Evolutionary conservation across 23 tunicate species (phyloP).

Genomic region (Ascidia mentula): DNA sequence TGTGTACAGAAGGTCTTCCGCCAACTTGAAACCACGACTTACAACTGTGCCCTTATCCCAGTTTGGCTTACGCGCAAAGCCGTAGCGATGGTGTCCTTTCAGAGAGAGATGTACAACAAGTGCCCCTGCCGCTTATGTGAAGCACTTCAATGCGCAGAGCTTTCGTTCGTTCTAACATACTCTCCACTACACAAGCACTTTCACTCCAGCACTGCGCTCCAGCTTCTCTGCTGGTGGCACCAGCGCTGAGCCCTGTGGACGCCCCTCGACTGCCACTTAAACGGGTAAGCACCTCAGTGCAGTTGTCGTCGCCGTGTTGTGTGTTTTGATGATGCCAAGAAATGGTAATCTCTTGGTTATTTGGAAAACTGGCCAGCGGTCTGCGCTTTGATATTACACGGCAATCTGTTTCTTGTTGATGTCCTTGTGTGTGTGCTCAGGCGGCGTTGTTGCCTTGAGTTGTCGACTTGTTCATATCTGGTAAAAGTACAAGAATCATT

Average conservation of each 20-base stretch:
- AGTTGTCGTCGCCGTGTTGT: not conserved
- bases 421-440: too few species aligned
- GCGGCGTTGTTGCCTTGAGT: too few species aligned
- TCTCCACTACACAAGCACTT: not conserved
- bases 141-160: not conserved
- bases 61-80: too few species aligned
- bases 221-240: slow-evolving; percentile 1
- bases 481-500: too few species aligned
- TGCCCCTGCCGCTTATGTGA: not conserved
- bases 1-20: too few species aligned
- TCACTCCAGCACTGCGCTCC: too few species aligned
- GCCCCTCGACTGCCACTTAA: not conserved
- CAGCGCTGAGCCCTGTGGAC: not conserved
- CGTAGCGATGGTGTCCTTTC: not conserved
- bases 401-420: not conserved
- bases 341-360: not conserved
- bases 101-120: not conserved
- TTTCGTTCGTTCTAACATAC: not conserved
- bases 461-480: too few species aligned
- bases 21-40: too few species aligned
- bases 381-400: not conserved
- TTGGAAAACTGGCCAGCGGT: not conserved
- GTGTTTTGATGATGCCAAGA: slow-evolving; percentile 7
- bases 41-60: too few species aligned
- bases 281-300: not conserved